Conservation (phyloP, 2,888 invertebrate species). For the Chrysomela aeneicollis region DNA sequence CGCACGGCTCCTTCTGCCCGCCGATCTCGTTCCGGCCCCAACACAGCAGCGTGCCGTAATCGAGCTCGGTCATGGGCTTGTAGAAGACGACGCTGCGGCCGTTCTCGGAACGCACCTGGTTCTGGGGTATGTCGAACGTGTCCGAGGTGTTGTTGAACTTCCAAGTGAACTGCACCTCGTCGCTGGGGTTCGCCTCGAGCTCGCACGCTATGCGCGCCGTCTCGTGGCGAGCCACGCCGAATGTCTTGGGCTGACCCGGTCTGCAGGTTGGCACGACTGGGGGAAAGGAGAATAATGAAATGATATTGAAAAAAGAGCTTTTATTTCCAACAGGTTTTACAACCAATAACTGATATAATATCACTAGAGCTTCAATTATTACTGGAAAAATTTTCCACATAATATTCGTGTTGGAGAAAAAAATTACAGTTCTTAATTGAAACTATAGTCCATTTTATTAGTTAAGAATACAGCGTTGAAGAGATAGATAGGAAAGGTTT, state of each 20-base stretch:
- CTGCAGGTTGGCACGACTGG: constrained; percentile 78
- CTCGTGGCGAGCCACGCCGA: constrained; percentile 78
- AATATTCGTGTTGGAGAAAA: too few relatives aligned
- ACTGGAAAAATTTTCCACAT: too few relatives aligned
- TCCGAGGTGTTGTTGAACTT: constrained; percentile 80
- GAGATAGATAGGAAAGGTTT: too few relatives aligned
- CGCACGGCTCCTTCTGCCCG: constrained; percentile 75
- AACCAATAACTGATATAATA: too few relatives aligned
- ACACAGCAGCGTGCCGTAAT: constrained; percentile 78
- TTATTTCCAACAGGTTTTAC: too few relatives aligned
- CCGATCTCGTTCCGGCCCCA: constrained; percentile 80
- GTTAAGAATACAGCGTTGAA: too few relatives aligned
- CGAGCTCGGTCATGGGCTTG: constrained; percentile 75
- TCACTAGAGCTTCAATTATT: too few relatives aligned
- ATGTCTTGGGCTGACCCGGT: constrained; percentile 72
- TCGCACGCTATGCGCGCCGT: constrained; percentile 74
- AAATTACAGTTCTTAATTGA: too few relatives aligned
- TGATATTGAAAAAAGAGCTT: neutral
- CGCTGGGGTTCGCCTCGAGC: constrained; percentile 77
- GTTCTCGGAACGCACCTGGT: constrained; percentile 68
- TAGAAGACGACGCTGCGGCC: constrained; percentile 73
- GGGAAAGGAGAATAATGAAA: constrained; percentile 26
- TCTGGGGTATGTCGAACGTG: constrained; percentile 72
- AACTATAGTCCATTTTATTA: too few relatives aligned
- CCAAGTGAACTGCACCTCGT: constrained; percentile 75